These are phyloP conservation scores for Brachirus orientalis DNA, from an alignment of 2,113 vertebrate genomes.

Conservation along the genomic window DNA sequence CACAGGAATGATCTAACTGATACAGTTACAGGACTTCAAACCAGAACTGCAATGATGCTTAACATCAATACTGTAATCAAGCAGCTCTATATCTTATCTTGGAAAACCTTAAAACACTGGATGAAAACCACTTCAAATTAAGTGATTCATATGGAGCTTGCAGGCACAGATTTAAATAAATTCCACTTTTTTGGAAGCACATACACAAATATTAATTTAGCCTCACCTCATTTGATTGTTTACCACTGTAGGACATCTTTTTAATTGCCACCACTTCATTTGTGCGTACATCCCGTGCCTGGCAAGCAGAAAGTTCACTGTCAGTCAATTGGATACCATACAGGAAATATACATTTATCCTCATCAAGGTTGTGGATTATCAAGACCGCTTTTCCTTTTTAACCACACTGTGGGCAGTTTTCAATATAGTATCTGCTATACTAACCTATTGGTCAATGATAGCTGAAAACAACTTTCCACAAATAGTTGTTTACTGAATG, in stretches of 20 bases:
- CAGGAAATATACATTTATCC: not conserved
- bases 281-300: slow-evolving; percentile 97
- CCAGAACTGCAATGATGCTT: not conserved
- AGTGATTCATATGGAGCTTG: too few relatives aligned
- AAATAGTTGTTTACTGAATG: too few relatives aligned
- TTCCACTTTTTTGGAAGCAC: too few relatives aligned
- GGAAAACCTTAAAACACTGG: not conserved
- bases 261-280: slow-evolving; percentile 99
- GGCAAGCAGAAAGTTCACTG: slow-evolving; percentile 25
- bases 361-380: not conserved
- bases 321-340: slow-evolving; percentile 13
- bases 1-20: not conserved
- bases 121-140: too few relatives aligned
- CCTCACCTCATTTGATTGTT: slow-evolving; percentile 96
- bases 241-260: slow-evolving; percentile 99
- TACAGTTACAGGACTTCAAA: not conserved
- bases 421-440: not conserved
- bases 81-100: not conserved
- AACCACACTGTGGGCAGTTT: not conserved
- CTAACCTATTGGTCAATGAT: too few relatives aligned
- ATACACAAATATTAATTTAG: not conserved
- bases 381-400: slow-evolving; percentile 1
- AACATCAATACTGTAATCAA: slow-evolving; percentile 1
- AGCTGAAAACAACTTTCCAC: too few relatives aligned
- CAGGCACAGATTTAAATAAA: too few relatives aligned